These are phyloP conservation scores for Scrobipalpa atriplicella DNA, from an alignment of 2,888 invertebrate species.

Conservation along the genomic window DNA sequence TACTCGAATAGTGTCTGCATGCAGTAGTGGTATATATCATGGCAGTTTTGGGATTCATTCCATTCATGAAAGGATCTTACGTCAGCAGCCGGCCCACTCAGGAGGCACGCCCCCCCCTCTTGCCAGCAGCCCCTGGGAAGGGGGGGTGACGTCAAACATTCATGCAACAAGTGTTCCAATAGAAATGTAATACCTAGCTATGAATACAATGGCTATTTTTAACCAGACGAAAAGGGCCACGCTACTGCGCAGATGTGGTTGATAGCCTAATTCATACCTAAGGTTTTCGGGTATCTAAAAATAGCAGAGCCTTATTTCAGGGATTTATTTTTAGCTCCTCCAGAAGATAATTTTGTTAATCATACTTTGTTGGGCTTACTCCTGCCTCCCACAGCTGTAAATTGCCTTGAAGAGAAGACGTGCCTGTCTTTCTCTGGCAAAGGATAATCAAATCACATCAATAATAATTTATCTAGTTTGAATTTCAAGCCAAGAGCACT, in stretches of 20 bases:
- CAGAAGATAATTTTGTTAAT: neutral
- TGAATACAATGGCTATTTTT: constrained; percentile 64
- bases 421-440: neutral
- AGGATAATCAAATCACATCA: neutral
- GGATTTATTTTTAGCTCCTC: neutral
- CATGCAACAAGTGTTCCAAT: constrained; percentile 76
- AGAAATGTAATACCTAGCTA: constrained; percentile 61
- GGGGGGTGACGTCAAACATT: constrained; percentile 73
- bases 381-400: neutral
- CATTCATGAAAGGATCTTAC: constrained; percentile 77
- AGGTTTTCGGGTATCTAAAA: neutral
- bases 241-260: constrained; percentile 39
- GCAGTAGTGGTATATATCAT: constrained; percentile 22
- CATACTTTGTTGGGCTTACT: neutral
- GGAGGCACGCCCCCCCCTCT: constrained; percentile 63
- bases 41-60: constrained; percentile 58
- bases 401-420: neutral
- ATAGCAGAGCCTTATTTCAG: neutral
- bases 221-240: constrained; percentile 54
- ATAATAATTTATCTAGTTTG: neutral
- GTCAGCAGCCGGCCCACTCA: constrained; percentile 64
- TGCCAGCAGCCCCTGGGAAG: constrained; percentile 50
- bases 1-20: constrained; percentile 25
- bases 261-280: constrained; percentile 7
- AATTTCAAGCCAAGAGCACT: neutral